Base-by-base conservation (phyloP, 2,113 vertebrate species). In the Rhizomys pruinosus region DNA sequence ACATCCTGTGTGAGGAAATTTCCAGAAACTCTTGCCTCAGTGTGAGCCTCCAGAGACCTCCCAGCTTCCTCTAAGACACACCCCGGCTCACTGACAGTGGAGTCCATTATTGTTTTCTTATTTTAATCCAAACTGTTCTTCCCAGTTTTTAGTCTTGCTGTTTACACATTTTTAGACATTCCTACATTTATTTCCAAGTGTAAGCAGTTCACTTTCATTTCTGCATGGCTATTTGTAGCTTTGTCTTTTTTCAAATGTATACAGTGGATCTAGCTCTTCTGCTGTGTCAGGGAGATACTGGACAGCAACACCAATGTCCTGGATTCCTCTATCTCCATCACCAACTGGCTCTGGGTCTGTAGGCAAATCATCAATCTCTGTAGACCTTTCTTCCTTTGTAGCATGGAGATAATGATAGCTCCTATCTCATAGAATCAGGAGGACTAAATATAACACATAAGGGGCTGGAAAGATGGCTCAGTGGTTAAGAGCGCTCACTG, bases 1-100 rank as follows among this genome's bases (percentile, higher is more conserved):
- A 95, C 94, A 97, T 97, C 96, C 96, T 97, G 96, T 97, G 92
- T 90, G 34, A 86, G 22, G 88, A 96, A 87, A 82, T 92, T 92
- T 95, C 95, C 93, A 97, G 96, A 94, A 95, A 94, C 73, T 91
- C 68, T 72, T 32, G 64, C 78, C 73, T 66, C 76, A 87, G n/a
- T 20, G 25, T 68, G 37, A n/a, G 37, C 77, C 94, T 94, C 78
- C 64, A 29, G 16, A 96, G 95, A 96, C 94, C 96, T 96, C 96
- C 96, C 96, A 71, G 89, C 16, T 95, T 94, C 95, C 86, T 95
- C 34, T 93, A 95, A 91, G 94, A 96, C 87, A 89, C 82, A 25
- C 59, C 84, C 42, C 92, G 81, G 37, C 84, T 92, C 68, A 44
- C 59, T 94, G 81, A 95, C 91, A 84, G 8, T 47, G 80, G 68